A percentile compares a stretch with the other conserved stretches of the same genome.
Evolutionary conservation across 2,113 vertebrate species (phyloP).

Genomic region (Odobenus rosmarus): DNA sequence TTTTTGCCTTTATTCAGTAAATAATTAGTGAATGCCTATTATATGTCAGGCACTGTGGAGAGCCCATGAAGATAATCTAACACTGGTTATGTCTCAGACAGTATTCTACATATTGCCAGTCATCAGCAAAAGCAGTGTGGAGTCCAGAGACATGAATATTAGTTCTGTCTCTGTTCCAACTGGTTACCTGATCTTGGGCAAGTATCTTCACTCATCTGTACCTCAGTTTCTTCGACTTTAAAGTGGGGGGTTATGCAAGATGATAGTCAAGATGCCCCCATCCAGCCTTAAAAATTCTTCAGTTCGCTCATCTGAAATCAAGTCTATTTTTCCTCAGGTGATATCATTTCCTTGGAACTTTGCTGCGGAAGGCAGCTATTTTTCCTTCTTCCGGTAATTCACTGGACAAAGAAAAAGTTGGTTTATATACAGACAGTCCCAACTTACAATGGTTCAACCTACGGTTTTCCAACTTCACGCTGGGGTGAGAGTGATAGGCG

Average conservation of each 20-base stretch:
- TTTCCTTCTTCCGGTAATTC: not conserved
- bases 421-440: not conserved
- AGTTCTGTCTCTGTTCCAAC: not conserved
- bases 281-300: not conserved
- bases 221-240: not conserved
- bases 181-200: not conserved
- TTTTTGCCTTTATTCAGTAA: not conserved
- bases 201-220: not conserved
- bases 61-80: not conserved
- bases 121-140: not conserved
- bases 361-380: not conserved
- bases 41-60: not conserved
- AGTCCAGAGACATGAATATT: not conserved
- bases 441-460: not conserved
- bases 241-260: not conserved
- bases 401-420: not conserved
- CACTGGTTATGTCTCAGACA: not conserved
- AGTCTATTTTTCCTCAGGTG: not conserved
- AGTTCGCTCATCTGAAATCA: not conserved
- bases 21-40: not conserved
- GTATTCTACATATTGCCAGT: not conserved
- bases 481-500: not conserved
- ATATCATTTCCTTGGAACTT: conserved; percentile 13
- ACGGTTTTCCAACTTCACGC: not conserved
- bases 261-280: not conserved